These are phyloP conservation scores for Tupaia tana DNA, from an alignment of 2,113 vertebrate genomes.

Conservation along the genomic window DNA sequence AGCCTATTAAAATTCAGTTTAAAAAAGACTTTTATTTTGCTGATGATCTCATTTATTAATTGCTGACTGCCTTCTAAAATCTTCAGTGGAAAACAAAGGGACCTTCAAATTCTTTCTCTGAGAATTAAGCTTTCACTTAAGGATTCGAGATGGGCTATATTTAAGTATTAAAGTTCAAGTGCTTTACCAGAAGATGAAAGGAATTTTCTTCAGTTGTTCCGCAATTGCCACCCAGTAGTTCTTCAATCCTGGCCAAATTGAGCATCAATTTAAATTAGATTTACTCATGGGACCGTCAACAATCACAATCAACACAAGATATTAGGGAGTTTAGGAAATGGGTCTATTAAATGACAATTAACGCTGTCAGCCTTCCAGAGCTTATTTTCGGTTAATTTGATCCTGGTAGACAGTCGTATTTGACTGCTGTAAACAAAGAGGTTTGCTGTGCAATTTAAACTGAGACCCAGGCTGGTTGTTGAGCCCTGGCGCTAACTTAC, in stretches of 20 bases:
- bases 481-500: background rate
- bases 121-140: conserved; percentile 68
- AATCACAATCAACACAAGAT: conserved; percentile 72
- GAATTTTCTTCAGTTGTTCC: conserved; percentile 65
- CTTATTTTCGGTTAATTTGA: conserved; percentile 59
- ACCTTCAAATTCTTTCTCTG: conserved; percentile 61
- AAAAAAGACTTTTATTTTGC: conserved; percentile 73
- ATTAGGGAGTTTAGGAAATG: conserved; percentile 73
- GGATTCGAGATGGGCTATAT: conserved; percentile 66
- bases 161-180: conserved; percentile 64
- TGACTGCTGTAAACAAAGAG: conserved; percentile 24
- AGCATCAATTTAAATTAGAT: conserved; percentile 78
- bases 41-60: conserved; percentile 76
- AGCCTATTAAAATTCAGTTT: conserved; percentile 62
- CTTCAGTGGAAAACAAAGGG: conserved; percentile 65
- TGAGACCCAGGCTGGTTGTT: background rate
- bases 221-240: conserved; percentile 61
- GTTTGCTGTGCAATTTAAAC: background rate
- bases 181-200: conserved; percentile 59
- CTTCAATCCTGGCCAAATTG: conserved; percentile 72
- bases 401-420: conserved; percentile 21
- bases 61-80: conserved; percentile 70
- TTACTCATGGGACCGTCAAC: conserved; percentile 32
- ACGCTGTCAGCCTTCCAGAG: conserved; percentile 66
- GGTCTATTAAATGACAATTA: conserved; percentile 77